Base-by-base conservation (phyloP, 2,888 invertebrate species). In the Coecobrya sp. region DNA sequence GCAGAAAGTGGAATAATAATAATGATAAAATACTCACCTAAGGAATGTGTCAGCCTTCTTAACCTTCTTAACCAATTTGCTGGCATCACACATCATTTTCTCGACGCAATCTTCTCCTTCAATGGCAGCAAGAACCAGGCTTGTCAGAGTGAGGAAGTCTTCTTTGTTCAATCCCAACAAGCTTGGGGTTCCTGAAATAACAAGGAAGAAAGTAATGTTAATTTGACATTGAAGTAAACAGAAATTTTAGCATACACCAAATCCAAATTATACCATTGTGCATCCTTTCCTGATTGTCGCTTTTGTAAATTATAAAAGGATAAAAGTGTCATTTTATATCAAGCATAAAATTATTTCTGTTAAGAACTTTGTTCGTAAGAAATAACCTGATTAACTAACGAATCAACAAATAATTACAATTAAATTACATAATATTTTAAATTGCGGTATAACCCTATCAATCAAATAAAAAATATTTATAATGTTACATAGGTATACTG, bases 31-130 rank as follows among this genome's bases (percentile, higher is more conserved):
- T 19, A 76, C 93, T 94, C 89, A 95, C 95, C 94, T 95, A 88
- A 95, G 94, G 91, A 94, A 95, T 52, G 94, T 93, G 87, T 95
- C 95, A 88, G 95, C 95, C 93, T 95, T 94, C 92, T 95, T 95
- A 11, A 95, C 94, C 93, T 94, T 95, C 93, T 95, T 95, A 22
- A 95, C 94, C 89, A 95, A 92, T 94, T 94, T 95, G 52, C 95
- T 93, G 62, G 95, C 95, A 92, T 95, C 95, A 85, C 95, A 95
- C 93, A 95, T 93, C 93, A 94, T 94, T 76, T 95, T 95, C 76
- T 95, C 95, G 11, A 94, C 93, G 76, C 95, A 95, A 62, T 95
- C 94, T 86, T 95, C 95, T 88, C 95, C 95, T 91, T 95, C 95
- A 92, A 95, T 94, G 79, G 95, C 95, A 86, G 94, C 94, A 27